Evolutionary conservation across 2,113 vertebrate genomes (phyloP).

Genomic region (Protobothrops flavoviridis): DNA sequence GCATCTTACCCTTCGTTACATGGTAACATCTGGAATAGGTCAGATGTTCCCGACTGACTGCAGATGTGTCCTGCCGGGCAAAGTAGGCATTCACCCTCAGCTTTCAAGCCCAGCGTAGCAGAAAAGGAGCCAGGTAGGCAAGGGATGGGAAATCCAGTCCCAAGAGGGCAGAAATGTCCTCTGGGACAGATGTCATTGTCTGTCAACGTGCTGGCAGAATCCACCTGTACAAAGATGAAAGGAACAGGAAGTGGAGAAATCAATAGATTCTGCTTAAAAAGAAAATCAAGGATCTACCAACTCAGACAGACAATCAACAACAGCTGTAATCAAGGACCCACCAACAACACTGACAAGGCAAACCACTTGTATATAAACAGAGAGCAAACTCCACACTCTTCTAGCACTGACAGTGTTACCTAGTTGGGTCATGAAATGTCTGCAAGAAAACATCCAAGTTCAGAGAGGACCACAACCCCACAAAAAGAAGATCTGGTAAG

Average conservation of each 20-base stretch:
- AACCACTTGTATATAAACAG: no score
- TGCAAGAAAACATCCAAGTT: no score
- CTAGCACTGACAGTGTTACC: no score
- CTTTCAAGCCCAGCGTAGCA: conserved; percentile 67
- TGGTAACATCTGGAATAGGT: conserved; percentile 61
- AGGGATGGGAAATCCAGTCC: conserved; percentile 74
- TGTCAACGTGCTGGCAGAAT: conserved; percentile 60
- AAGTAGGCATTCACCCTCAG: conserved; percentile 73
- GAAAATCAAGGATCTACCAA: not conserved
- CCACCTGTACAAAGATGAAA: conserved; percentile 64
- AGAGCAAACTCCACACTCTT: no score
- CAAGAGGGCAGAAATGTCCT: conserved; percentile 85
- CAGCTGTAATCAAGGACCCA: not conserved
- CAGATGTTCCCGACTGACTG: conserved; percentile 72
- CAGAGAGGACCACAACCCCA: not conserved
- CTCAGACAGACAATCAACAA: not conserved
- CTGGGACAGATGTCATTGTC: conserved; percentile 78
- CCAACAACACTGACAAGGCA: no score
- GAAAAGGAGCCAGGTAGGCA: conserved; percentile 84
- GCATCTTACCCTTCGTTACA: conserved; percentile 81
- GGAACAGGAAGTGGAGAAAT: not conserved
- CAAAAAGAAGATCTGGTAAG: not conserved
- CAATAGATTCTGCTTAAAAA: not conserved
- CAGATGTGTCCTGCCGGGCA: conserved; percentile 85
- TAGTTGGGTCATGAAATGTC: no score